Evolutionary conservation across 2,888 invertebrate species (phyloP).

Genomic region (Troides aeacus): DNA sequence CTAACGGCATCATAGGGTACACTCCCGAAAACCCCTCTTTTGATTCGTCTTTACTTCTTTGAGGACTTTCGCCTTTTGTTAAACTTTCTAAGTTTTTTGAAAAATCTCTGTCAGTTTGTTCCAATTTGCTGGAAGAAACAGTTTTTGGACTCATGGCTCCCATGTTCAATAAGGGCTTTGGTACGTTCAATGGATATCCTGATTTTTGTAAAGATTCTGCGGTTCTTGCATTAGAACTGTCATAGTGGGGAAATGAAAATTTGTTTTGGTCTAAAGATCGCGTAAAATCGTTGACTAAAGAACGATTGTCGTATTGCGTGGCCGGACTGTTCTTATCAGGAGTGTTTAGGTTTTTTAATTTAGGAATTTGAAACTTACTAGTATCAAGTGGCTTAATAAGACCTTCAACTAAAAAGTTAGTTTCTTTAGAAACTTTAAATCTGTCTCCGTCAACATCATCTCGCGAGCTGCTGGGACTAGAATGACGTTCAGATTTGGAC

Average conservation of each 20-base stretch:
- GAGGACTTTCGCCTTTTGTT: constrained; percentile 61
- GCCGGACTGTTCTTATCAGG: constrained; percentile 70
- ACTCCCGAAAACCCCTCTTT: constrained; percentile 58
- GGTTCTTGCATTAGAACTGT: constrained; percentile 57
- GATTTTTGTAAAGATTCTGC: constrained; percentile 66
- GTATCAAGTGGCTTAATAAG: constrained; percentile 88
- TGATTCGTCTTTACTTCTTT: constrained; percentile 64
- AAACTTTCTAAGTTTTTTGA: constrained; percentile 67
- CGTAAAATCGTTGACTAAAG: constrained; percentile 71
- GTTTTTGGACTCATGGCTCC: constrained; percentile 72
- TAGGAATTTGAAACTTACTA: constrained; percentile 93
- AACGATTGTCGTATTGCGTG: constrained; percentile 66
- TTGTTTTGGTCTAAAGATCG: constrained; percentile 68
- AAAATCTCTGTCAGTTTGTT: constrained; percentile 62
- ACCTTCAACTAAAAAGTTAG: constrained; percentile 85
- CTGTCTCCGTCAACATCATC: constrained; percentile 83
- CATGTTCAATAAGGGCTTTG: constrained; percentile 70
- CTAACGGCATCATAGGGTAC: constrained; percentile 67
- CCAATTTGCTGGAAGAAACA: constrained; percentile 51
- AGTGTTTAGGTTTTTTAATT: constrained; percentile 80
- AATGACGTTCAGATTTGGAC: constrained; percentile 82
- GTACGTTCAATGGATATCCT: constrained; percentile 69
- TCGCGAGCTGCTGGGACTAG: constrained; percentile 82
- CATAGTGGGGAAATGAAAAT: constrained; percentile 70
- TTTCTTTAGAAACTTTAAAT: constrained; percentile 82